phyloP scores from a whole-genome alignment of 2,113 vertebrate species.

The Lichenostomus cassidix region DNA sequence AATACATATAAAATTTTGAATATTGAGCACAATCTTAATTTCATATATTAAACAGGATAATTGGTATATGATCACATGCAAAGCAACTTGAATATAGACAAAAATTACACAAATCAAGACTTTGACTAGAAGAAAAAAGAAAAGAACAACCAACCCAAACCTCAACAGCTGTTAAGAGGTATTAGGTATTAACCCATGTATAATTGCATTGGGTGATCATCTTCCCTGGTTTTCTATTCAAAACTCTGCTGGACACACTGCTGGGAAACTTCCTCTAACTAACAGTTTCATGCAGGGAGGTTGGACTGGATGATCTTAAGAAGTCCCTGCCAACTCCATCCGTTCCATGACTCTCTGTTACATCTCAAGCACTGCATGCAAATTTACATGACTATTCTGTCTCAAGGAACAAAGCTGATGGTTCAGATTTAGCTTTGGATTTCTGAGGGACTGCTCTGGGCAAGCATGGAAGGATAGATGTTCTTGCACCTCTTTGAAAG shows the following conservation, averaged over 20 bases:
- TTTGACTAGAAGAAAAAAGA: not conserved
- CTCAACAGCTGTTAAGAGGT: not conserved
- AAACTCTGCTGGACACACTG: not conserved
- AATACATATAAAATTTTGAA: not conserved
- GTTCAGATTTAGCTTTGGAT: not conserved
- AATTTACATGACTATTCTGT: not conserved
- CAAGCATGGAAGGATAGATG: not conserved
- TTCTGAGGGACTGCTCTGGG: not conserved
- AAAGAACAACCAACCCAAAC: not conserved
- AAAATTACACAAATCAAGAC: not conserved
- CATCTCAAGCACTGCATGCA: not conserved
- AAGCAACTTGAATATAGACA: not conserved
- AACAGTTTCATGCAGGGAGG: not conserved
- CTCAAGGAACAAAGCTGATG: not conserved
- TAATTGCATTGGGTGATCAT: not conserved
- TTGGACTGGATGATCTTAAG: not conserved
- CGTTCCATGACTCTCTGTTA: not conserved
- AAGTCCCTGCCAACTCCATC: not conserved
- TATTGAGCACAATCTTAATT: not conserved
- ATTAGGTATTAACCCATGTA: not conserved
- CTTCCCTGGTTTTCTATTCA: not conserved
- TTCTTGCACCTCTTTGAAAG: not conserved
- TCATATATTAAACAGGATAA: not conserved
- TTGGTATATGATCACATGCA: not conserved
- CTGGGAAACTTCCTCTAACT: not conserved